phyloP scores from a whole-genome alignment of 2,888 invertebrate species.

The Hirtodrosophila confusa region DNA sequence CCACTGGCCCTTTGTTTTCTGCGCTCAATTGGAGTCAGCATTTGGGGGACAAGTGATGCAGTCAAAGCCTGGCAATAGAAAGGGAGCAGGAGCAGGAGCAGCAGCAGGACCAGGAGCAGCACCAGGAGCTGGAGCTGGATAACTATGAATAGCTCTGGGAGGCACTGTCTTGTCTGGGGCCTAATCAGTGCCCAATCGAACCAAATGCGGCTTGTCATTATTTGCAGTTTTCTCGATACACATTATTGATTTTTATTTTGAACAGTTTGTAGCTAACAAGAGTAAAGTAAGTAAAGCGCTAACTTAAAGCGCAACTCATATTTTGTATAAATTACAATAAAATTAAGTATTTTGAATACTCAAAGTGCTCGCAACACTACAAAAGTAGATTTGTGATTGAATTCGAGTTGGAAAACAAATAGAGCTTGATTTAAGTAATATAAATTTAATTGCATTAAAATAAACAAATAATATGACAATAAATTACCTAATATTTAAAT shows the following conservation, averaged over 20 bases:
- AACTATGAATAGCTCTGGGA: not conserved
- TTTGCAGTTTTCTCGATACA: slow-evolving; percentile 20
- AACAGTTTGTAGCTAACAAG: no score
- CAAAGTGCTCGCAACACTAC: no score
- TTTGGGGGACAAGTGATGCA: slow-evolving; percentile 21
- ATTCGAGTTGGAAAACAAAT: no score
- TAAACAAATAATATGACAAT: no score
- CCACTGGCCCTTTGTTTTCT: slow-evolving; percentile 40
- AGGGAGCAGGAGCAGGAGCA: not conserved
- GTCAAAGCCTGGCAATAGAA: slow-evolving; percentile 7
- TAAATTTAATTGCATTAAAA: no score
- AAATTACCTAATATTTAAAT: no score
- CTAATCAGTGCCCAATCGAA: slow-evolving; percentile 37
- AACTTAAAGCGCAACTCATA: no score
- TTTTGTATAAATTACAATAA: no score
- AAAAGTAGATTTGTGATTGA: no score
- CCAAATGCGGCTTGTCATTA: slow-evolving; percentile 7
- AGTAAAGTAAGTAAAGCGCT: no score
- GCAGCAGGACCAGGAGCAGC: not conserved
- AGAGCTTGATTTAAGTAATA: no score
- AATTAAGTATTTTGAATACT: no score
- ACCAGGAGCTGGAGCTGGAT: not conserved
- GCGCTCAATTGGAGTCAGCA: slow-evolving; percentile 54
- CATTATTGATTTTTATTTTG: slow-evolving; percentile 33
- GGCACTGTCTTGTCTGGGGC: slow-evolving; percentile 2